A percentile compares a stretch with the other conserved stretches of the same genome.
Conservation (phyloP, 2,888 invertebrate species). For the Cantharis rustica region DNA sequence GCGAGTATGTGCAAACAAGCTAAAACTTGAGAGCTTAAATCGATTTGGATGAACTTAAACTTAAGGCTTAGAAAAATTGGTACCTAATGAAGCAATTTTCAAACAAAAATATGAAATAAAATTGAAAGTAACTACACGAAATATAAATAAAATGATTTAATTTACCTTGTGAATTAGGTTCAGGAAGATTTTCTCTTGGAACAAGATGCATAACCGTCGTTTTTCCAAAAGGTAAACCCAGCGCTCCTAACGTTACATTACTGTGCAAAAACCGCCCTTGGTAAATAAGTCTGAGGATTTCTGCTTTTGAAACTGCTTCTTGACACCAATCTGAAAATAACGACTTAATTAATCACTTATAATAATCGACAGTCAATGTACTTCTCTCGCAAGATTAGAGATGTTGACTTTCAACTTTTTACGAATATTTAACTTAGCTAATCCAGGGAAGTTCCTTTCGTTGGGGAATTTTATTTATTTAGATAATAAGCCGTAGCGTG, state of each 20-base stretch:
- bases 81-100: background rate
- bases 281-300: conserved; percentile 98
- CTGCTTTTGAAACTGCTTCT: conserved; percentile 93
- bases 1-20: background rate
- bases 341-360: background rate
- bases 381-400: background rate
- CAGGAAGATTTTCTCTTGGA: conserved; percentile 97
- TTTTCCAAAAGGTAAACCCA: conserved; percentile 95
- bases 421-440: background rate
- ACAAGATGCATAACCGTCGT: conserved; percentile 99
- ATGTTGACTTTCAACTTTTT: background rate
- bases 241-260: conserved; percentile 96
- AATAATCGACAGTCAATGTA: background rate
- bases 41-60: background rate
- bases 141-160: background rate
- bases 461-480: background rate
- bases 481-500: background rate
- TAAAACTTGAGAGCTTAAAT: background rate
- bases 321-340: conserved; percentile 88
- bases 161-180: conserved; percentile 95
- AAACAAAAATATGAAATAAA: background rate
- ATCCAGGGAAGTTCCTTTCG: background rate
- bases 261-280: conserved; percentile 99
- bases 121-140: background rate
- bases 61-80: background rate